Evolutionary conservation across 2,888 invertebrate species (phyloP).

Genomic region (Chloroclystis v-ata): DNA sequence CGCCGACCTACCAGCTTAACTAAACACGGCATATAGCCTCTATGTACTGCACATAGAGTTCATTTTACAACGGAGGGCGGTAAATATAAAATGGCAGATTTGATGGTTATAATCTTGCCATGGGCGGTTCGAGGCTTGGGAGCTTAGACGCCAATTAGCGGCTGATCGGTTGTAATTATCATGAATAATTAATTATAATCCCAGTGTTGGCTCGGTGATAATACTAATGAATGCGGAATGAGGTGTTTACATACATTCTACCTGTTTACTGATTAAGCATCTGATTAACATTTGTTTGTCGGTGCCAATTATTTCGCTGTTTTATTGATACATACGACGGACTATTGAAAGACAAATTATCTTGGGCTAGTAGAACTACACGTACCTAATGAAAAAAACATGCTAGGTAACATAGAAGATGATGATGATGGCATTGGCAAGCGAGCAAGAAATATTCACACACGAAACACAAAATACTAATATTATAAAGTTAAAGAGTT

Average conservation of each 20-base stretch:
- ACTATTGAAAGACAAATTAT: too few relatives aligned
- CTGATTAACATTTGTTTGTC: constrained; percentile 4
- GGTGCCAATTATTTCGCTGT: not conserved
- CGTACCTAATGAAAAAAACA: too few relatives aligned
- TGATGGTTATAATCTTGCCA: constrained; percentile 71
- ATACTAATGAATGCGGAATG: constrained; percentile 27
- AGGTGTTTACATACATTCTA: constrained; percentile 20
- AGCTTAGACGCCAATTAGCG: constrained; percentile 71
- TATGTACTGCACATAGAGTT: constrained; percentile 39
- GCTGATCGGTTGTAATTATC: constrained; percentile 46
- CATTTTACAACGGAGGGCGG: constrained; percentile 35
- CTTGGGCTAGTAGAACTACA: too few relatives aligned
- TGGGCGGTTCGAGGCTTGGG: constrained; percentile 70
- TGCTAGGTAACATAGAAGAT: too few relatives aligned
- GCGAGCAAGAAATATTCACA: too few relatives aligned
- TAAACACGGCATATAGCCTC: constrained; percentile 47
- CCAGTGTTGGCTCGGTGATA: constrained; percentile 28
- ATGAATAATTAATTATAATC: constrained; percentile 51
- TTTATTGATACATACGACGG: not conserved
- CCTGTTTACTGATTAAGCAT: constrained; percentile 7
- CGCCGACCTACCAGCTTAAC: constrained; percentile 56
- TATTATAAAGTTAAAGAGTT: too few relatives aligned
- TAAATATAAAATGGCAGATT: constrained; percentile 45
- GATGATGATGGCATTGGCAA: too few relatives aligned
- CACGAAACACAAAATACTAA: too few relatives aligned